Base-by-base conservation (phyloP, 2,113 vertebrate genomes). In the Syngnathoides biaculeatus region DNA sequence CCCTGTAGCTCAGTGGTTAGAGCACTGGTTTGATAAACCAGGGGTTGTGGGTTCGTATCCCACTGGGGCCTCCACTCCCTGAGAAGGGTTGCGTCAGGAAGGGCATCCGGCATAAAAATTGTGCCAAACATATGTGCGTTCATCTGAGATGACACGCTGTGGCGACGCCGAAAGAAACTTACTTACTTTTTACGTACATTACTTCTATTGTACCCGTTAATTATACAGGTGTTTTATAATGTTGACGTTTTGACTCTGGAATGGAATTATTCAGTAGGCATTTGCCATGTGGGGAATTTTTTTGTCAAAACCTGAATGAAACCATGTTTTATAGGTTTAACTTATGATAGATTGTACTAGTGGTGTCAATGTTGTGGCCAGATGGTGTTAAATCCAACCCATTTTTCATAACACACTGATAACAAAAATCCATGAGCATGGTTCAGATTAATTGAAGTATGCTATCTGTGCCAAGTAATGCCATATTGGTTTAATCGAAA, bases 401-500 rank as follows among this genome's bases (percentile, higher is more conserved):
- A n/a, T 22, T n/a, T 20, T 17, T 11, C 42, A 8, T 43, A 12
- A 43, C 42, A 43, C 42, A 43, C 17, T 48, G 45, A 48, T 48
- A 14, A 48, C 15, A 42, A 70, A 65, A 17, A 56, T 43, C 65
- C 17, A 22, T 64, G 63, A 42, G 56, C 69, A 24, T 11, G 13
- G 38, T 68, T 79, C 40, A 50, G 47, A 68, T 53, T 80, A 67
- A 75, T 60, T 69, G 12, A 60, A 66, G 81, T 84, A 72, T 74
- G 39, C 14, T 59, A 62, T 17, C 48, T 62, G 26, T 73, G 47
- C 53, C 38, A 55, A 69, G 70, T 81, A 73, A 78, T 57, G 64
- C 71, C 61, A 62, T 43, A 57, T 66, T 64, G 69, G 74, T 81
- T 84, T 86, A 71, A 77, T 39, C 40, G 68, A 69, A 73, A 73